Conservation (phyloP, 2,888 invertebrate species). For the Nysson spinosus region DNA sequence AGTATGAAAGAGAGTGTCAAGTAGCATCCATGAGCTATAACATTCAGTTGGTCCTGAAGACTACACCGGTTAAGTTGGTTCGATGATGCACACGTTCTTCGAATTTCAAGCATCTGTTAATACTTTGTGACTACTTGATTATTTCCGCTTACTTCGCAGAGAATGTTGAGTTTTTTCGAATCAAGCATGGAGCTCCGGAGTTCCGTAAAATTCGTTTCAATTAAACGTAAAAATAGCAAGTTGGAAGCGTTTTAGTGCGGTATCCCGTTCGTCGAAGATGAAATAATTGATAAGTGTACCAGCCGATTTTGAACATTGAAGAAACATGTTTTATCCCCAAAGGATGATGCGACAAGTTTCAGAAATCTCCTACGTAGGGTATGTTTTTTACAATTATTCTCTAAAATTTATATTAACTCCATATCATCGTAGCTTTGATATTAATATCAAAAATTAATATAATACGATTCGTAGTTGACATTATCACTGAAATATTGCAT, state of each 20-base stretch:
- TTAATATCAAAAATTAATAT: too few relatives aligned
- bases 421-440: too few relatives aligned
- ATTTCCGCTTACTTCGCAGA: too few relatives aligned
- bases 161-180: too few relatives aligned
- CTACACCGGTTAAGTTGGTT: conserved; percentile 41
- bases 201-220: conserved; percentile 18
- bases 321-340: conserved; percentile 59
- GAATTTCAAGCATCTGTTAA: too few relatives aligned
- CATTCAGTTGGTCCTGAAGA: conserved; percentile 64
- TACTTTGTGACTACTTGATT: too few relatives aligned
- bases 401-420: too few relatives aligned
- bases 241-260: conserved; percentile 16
- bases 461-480: too few relatives aligned
- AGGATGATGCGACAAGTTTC: conserved; percentile 74
- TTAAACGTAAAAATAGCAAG: conserved; percentile 28
- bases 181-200: too few relatives aligned
- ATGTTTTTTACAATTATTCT: too few relatives aligned
- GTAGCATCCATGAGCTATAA: conserved; percentile 58
- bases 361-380: conserved; percentile 75
- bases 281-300: conserved; percentile 17
- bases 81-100: not conserved
- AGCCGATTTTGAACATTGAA: conserved; percentile 13
- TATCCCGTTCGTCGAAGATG: conserved; percentile 14
- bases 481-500: too few relatives aligned
- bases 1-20: conserved; percentile 54